Percentiles rank a stretch among this genome's conserved stretches.
These are phyloP conservation scores for Hycleus phaleratus DNA, from an alignment of 1,140 invertebrate species.

Conservation along the genomic window DNA sequence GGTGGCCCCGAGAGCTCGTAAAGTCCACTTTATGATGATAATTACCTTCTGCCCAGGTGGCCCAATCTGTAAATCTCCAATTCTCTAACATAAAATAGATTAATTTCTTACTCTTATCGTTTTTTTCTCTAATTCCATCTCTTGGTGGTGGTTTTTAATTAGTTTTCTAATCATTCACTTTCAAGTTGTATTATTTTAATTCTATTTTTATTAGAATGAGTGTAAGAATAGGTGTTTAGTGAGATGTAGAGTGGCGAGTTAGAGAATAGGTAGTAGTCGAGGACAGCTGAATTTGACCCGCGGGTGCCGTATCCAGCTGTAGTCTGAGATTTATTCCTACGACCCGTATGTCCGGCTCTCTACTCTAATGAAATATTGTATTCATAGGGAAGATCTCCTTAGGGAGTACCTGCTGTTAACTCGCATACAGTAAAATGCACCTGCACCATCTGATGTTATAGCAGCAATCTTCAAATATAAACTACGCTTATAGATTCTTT, in stretches of 20 bases:
- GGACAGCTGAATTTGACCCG: constrained; percentile 38
- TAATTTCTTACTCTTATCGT: too few species aligned
- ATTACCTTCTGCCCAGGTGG: constrained; percentile 40
- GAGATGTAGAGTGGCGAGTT: constrained; percentile 1
- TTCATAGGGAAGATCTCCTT: constrained; percentile 34
- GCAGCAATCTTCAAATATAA: neutral
- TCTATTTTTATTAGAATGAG: too few species aligned
- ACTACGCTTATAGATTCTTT: too few species aligned
- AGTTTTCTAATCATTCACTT: too few species aligned
- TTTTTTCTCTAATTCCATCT: too few species aligned
- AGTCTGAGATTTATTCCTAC: constrained; percentile 40
- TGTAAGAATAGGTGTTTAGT: constrained; percentile 1
- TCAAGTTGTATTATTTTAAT: too few species aligned
- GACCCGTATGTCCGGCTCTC: constrained; percentile 25
- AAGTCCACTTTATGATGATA: constrained; percentile 57
- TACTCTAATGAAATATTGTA: constrained; percentile 41
- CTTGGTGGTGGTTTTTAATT: too few species aligned
- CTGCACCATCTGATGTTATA: neutral
- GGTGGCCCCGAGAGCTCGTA: constrained; percentile 51
- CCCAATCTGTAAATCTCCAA: too few species aligned
- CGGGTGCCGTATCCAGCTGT: constrained; percentile 30
- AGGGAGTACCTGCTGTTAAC: constrained; percentile 10
- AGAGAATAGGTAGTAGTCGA: constrained; percentile 26
- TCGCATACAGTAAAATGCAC: constrained; percentile 6
- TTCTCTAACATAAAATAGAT: too few species aligned